These are phyloP conservation scores for Caenorhabditis panamensis DNA, from an alignment of 2,888 invertebrate species.

Conservation along the genomic window DNA sequence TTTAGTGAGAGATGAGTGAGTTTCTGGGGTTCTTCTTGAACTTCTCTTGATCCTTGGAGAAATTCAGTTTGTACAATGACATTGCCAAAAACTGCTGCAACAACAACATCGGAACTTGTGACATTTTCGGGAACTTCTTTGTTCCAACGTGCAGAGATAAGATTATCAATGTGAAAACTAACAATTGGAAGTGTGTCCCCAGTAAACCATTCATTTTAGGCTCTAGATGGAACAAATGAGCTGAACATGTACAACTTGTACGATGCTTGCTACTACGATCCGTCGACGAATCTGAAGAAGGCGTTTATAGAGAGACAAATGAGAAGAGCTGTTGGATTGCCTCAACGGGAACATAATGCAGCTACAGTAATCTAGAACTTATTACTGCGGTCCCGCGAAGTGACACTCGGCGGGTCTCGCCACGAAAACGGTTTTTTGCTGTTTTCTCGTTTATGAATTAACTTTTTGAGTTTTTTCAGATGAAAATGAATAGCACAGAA, in stretches of 20 bases:
- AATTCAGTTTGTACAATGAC: slow-evolving; percentile 63
- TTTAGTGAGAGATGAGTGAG: slow-evolving; percentile 69
- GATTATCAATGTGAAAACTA: slow-evolving; percentile 44
- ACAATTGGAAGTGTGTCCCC: background rate
- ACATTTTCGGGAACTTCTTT: slow-evolving; percentile 61
- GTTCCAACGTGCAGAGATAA: slow-evolving; percentile 54
- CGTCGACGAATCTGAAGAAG: slow-evolving; percentile 36
- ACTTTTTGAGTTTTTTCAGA: too few species aligned
- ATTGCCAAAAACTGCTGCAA: slow-evolving; percentile 67
- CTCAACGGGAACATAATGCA: slow-evolving; percentile 40
- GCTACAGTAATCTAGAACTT: slow-evolving; percentile 24
- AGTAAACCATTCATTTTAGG: slow-evolving; percentile 18
- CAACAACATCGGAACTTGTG: slow-evolving; percentile 67
- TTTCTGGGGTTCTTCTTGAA: too few species aligned
- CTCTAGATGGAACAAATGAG: slow-evolving; percentile 65
- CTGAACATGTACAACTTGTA: slow-evolving; percentile 73
- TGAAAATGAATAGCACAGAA: too few species aligned
- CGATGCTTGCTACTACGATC: slow-evolving; percentile 65
- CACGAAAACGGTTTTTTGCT: too few species aligned
- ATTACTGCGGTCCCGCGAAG: too few species aligned
- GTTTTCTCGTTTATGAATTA: too few species aligned
- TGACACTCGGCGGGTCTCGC: too few species aligned
- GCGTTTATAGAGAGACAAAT: slow-evolving; percentile 50
- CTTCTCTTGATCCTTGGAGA: too few species aligned
- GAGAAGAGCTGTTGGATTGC: slow-evolving; percentile 51